Evolutionary conservation across 2,113 vertebrate species (phyloP), one percentile per base, ranked within the genome.

Genomic region (Sciurus niger): DNA sequence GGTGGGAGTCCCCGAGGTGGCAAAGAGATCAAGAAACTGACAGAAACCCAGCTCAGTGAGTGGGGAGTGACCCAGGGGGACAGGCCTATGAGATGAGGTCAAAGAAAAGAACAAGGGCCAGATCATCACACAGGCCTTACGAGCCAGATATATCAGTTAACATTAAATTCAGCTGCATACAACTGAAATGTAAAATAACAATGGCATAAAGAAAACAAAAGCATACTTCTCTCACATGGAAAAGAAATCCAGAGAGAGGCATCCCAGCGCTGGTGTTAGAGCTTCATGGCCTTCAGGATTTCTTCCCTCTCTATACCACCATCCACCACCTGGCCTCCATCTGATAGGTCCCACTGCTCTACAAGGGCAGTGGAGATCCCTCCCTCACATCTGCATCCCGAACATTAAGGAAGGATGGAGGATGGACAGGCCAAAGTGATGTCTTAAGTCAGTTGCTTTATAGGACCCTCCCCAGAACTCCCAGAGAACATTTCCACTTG

Each of bases 121-220:
- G 48, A 40, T 70, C 76, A 40, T 37, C 90, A 51, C 12, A 0
- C 14, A 18, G n/a, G 43, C 60, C 70, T 92, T 32, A 37, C 3
- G 51, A 80, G 84, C 83, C 60, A 24, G 8, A 58, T 1, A 43
- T 67, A 90, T 86, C 94, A 89, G 51, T 89, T 76, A 94, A 80
- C 90, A 93, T 70, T 79, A 97, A 91, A 74, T 67, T 82, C 83
- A 94, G 68, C 70, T 65, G 37, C 87, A 77, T 46, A 16, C 7
- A 46, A 72, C 25, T 0, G 0, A 90, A 91, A 90, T 0, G 0
- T 17, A 91, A 48, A 78, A 24, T 89, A 89, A 83, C 25, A 94
- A 88, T 34, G n/a, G 30, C 48, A 34, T 25, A 37, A 85, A 85
- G 85, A 79, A 93, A 92, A 95, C 74, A 76, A 74, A 84, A 86